Evolutionary conservation across 2,113 vertebrate species (phyloP).

Genomic region (Crypturellus undulatus): DNA sequence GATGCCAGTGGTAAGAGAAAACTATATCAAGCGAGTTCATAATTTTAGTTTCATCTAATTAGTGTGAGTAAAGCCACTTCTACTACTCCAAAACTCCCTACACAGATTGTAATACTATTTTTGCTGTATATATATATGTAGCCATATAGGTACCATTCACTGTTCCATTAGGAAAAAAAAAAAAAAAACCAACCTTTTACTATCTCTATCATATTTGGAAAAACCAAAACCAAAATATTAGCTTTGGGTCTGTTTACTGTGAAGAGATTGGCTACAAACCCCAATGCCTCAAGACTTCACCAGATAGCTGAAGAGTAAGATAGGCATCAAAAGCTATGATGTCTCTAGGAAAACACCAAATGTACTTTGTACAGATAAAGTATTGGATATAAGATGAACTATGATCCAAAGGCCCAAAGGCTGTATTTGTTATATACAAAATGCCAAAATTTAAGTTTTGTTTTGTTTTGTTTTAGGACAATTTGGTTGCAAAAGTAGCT

Average conservation of each 20-base stretch:
- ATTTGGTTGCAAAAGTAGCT: not conserved
- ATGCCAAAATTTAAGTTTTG: not conserved
- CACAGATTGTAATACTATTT: not conserved
- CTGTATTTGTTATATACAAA: not conserved
- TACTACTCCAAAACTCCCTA: not conserved
- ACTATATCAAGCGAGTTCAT: not conserved
- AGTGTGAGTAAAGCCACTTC: accelerated
- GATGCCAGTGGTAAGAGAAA: not conserved
- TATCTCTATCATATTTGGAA: not conserved
- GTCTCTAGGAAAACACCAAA: not conserved
- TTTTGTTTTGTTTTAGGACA: not conserved
- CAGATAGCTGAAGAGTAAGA: not conserved
- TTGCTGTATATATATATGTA: accelerated
- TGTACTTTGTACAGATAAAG: not conserved
- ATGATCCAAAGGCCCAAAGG: not conserved
- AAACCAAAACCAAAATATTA: not conserved
- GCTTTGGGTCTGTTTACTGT: not conserved
- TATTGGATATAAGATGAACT: not conserved
- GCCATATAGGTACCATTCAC: not conserved
- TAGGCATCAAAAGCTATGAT: not conserved
- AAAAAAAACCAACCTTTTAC: not conserved
- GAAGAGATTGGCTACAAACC: not conserved
- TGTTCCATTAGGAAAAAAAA: not conserved
- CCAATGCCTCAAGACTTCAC: not conserved
- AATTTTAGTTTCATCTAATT: not conserved